These are phyloP conservation scores for Euthynnus affinis DNA, from an alignment of 2,797 vertebrate species.

Conservation along the genomic window DNA sequence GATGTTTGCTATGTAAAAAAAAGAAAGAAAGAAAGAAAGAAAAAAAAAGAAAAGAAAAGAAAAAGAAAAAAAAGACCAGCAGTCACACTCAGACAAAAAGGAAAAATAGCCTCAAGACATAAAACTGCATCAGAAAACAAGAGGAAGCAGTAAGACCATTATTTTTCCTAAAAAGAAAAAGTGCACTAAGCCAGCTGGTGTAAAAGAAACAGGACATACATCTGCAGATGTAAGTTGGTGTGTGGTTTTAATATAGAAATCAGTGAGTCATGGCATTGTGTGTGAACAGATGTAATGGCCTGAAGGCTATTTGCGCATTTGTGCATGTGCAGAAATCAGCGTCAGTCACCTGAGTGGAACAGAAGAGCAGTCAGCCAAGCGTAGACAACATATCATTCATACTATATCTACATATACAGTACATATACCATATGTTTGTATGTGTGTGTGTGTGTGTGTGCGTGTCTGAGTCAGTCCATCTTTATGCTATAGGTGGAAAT, in stretches of 20 bases:
- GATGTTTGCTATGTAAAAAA: constrained; percentile 59
- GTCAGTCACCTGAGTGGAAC: constrained; percentile 55
- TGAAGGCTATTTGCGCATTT: constrained; percentile 46
- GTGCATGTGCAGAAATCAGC: constrained; percentile 51
- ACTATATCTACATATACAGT: background rate
- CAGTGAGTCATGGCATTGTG: constrained; percentile 41
- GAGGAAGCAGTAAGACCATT: constrained; percentile 14
- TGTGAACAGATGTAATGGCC: constrained; percentile 64
- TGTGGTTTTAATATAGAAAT: constrained; percentile 20
- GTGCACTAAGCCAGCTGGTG: constrained; percentile 7
- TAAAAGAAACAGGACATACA: constrained; percentile 17
- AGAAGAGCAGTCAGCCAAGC: constrained; percentile 36
- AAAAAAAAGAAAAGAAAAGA: constrained; percentile 31
- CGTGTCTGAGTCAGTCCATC: background rate
- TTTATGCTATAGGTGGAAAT: background rate
- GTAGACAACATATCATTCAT: constrained; percentile 37
- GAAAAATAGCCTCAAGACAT: constrained; percentile 39
- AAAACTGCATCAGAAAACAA: constrained; percentile 57
- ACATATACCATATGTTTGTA: constrained; percentile 14
- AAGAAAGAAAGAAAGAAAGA: constrained; percentile 37
- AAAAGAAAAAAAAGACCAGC: constrained; percentile 50
- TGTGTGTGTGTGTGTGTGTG: constrained; percentile 2
- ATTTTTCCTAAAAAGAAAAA: constrained; percentile 18
- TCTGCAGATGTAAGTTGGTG: constrained; percentile 22
- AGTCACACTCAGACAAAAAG: constrained; percentile 47